phyloP scores from a whole-genome alignment of 2,888 invertebrate species.

The Blastobasis adustella region DNA sequence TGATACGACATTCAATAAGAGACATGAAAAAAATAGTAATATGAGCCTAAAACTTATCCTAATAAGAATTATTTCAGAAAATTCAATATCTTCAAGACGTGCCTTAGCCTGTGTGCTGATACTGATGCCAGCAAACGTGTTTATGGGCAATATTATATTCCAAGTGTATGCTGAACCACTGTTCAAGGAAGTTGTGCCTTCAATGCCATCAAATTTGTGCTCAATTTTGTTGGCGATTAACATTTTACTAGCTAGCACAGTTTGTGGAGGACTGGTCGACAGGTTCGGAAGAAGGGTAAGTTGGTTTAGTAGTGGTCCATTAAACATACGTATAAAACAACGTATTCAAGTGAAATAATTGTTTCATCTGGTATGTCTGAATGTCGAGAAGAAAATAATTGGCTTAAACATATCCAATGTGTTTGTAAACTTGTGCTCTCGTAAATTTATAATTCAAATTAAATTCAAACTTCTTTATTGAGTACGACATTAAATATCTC shows the following conservation, averaged over 20 bases:
- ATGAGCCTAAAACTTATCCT: no score
- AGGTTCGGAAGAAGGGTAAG: conserved; percentile 18
- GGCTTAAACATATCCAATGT: no score
- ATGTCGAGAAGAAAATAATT: no score
- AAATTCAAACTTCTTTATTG: no score
- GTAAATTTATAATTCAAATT: no score
- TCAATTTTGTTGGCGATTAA: conserved; percentile 16
- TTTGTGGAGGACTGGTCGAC: conserved; percentile 18
- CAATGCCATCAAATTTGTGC: conserved; percentile 15
- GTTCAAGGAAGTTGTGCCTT: conserved; percentile 19
- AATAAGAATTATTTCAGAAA: conserved; percentile 22
- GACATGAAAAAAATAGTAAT: no score
- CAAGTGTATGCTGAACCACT: conserved; percentile 22
- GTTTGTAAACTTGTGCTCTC: no score
- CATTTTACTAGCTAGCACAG: conserved; percentile 13
- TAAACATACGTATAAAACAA: no score
- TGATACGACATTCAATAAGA: no score
- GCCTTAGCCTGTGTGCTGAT: conserved; percentile 21
- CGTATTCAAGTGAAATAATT: no score
- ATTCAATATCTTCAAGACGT: conserved; percentile 38
- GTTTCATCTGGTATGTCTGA: no score
- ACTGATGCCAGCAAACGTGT: conserved; percentile 11
- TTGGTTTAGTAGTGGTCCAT: neutral
- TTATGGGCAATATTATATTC: conserved; percentile 18
- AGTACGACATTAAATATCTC: no score